These are phyloP conservation scores for Tadarida brasiliensis DNA, from an alignment of 2,797 vertebrate genomes.

Conservation along the genomic window DNA sequence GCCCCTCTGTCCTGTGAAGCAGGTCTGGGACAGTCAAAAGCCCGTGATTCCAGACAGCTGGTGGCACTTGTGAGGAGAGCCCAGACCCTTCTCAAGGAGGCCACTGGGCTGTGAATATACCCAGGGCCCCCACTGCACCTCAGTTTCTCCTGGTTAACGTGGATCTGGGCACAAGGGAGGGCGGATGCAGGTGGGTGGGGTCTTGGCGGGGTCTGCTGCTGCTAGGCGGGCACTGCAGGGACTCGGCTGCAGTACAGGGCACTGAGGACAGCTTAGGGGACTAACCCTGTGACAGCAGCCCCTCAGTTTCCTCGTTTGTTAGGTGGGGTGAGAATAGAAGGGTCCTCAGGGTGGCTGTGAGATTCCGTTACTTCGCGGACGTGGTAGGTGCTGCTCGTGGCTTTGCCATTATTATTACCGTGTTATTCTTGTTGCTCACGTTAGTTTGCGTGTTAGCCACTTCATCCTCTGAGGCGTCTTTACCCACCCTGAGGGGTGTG, in stretches of 20 bases:
- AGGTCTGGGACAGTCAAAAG: not conserved
- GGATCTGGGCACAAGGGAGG: not conserved
- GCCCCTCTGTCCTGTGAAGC: not conserved
- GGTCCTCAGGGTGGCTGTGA: not conserved
- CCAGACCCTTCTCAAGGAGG: not conserved
- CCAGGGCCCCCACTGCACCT: not conserved
- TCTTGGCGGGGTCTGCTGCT: not conserved
- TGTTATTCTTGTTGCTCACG: not conserved
- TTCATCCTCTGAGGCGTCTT: not conserved
- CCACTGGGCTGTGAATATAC: not conserved
- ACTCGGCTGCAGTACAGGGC: not conserved
- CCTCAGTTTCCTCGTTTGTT: not conserved
- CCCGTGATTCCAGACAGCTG: not conserved
- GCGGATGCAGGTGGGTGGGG: too few species aligned
- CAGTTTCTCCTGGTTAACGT: not conserved
- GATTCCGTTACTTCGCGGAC: accelerated
- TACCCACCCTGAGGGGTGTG: not conserved
- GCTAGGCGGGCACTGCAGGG: not conserved
- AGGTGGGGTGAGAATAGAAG: not conserved
- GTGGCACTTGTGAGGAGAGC: not conserved
- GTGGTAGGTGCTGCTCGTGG: accelerated
- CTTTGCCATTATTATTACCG: not conserved
- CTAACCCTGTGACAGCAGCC: too few species aligned
- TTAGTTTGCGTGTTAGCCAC: not conserved
- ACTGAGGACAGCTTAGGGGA: not conserved